A percentile compares a stretch with the other conserved stretches of the same genome.
These are phyloP conservation scores for Fregata magnificens DNA, from an alignment of 2,113 vertebrate species.

Conservation along the genomic window DNA sequence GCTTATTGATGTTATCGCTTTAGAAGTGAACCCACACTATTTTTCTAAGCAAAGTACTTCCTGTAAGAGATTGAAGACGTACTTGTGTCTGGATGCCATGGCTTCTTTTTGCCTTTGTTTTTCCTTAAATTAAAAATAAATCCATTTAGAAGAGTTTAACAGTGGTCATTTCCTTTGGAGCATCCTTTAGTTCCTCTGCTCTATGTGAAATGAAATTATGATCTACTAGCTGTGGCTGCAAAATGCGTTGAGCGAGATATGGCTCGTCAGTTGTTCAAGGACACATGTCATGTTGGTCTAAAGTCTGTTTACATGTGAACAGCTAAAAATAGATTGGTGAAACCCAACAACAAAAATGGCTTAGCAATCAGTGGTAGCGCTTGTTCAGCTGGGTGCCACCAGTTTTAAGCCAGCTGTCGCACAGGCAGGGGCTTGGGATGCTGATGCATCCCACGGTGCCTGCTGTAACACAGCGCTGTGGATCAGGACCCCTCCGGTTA, in stretches of 20 bases:
- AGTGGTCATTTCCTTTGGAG: not conserved
- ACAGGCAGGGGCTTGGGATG: not conserved
- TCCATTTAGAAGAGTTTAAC: not conserved
- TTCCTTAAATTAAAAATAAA: not conserved
- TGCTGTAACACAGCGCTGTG: rapidly evolving
- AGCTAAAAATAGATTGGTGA: not conserved
- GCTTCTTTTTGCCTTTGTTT: not conserved
- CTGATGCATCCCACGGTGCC: rapidly evolving
- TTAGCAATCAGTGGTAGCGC: not conserved
- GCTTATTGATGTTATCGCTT: not conserved
- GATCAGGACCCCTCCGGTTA: rapidly evolving
- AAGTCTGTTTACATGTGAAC: not conserved
- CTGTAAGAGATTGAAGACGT: not conserved
- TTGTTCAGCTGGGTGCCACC: not conserved
- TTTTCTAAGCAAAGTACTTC: not conserved
- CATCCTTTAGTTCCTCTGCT: not conserved
- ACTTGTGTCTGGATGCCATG: not conserved
- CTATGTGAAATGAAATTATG: not conserved
- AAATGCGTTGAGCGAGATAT: not conserved
- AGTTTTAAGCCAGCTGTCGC: rapidly evolving
- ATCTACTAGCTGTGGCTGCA: not conserved
- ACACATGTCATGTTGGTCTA: not conserved
- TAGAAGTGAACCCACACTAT: not conserved
- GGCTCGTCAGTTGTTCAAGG: not conserved
- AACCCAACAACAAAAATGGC: not conserved